phyloP scores from a whole-genome alignment of 1,140 invertebrate species.

The Diabrotica undecimpunctata region DNA sequence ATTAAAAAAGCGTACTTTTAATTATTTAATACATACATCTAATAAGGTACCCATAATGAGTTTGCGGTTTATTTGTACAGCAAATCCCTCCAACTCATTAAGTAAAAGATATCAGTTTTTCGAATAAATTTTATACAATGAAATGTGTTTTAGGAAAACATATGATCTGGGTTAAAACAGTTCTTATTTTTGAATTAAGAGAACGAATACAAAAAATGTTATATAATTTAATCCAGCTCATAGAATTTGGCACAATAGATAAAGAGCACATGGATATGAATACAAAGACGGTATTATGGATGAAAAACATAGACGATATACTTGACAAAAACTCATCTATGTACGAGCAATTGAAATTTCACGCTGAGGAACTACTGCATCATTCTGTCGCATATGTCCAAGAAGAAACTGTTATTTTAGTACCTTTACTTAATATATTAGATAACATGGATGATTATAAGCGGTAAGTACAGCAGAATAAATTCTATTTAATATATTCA shows the following conservation, averaged over 20 bases:
- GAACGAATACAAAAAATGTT: slow-evolving; percentile 61
- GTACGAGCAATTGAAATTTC: slow-evolving; percentile 74
- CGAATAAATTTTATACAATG: too few species aligned
- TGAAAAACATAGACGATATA: slow-evolving; percentile 66
- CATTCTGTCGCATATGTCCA: slow-evolving; percentile 66
- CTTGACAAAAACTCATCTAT: slow-evolving; percentile 68
- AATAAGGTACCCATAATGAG: too few species aligned
- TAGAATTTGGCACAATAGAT: slow-evolving; percentile 64
- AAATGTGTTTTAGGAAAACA: slow-evolving; percentile 45
- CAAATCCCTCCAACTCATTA: too few species aligned
- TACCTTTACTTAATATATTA: slow-evolving; percentile 62
- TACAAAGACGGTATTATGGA: slow-evolving; percentile 67
- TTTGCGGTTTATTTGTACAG: too few species aligned
- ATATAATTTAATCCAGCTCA: slow-evolving; percentile 59
- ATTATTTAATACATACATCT: too few species aligned
- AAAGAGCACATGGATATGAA: slow-evolving; percentile 65
- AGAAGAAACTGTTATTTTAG: slow-evolving; percentile 60
- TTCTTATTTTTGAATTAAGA: slow-evolving; percentile 48
- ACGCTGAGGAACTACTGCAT: slow-evolving; percentile 74
- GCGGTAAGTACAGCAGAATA: not conserved
- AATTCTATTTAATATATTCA: too few species aligned
- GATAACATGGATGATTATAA: slow-evolving; percentile 68
- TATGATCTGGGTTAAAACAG: slow-evolving; percentile 45
- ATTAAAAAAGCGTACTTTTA: too few species aligned
- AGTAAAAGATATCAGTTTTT: too few species aligned